phyloP scores from a whole-genome alignment of 1,140 invertebrate species.

The Cepaea nemoralis region DNA sequence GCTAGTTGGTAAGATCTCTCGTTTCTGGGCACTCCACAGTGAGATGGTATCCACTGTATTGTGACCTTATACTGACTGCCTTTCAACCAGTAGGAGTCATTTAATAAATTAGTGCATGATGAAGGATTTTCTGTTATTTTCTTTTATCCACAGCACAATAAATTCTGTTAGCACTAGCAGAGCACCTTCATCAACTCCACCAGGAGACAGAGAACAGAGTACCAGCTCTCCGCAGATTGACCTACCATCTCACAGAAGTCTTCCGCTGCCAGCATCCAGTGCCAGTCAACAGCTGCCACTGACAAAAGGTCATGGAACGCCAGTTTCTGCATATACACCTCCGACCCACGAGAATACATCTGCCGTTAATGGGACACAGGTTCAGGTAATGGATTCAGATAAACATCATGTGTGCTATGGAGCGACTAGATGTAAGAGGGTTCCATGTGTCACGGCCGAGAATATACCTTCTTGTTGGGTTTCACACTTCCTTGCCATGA shows the following conservation, averaged over 20 bases:
- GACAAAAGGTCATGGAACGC: background rate
- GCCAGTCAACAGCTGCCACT: slow-evolving; percentile 1
- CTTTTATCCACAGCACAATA: background rate
- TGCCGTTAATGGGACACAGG: background rate
- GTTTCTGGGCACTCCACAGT: too few species aligned
- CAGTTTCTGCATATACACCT: background rate
- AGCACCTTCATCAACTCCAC: slow-evolving; percentile 23
- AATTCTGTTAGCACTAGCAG: slow-evolving; percentile 7
- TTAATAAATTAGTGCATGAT: too few species aligned
- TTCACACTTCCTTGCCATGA: too few species aligned
- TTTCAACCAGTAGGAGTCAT: too few species aligned
- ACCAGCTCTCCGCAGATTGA: background rate
- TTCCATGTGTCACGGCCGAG: too few species aligned
- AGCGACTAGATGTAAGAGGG: too few species aligned
- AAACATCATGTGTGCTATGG: too few species aligned
- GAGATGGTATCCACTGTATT: too few species aligned
- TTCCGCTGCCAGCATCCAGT: slow-evolving; percentile 25
- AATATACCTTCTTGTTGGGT: too few species aligned
- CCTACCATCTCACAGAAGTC: slow-evolving; percentile 16
- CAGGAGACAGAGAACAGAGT: slow-evolving; percentile 15
- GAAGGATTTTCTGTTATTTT: too few species aligned
- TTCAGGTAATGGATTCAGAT: background rate
- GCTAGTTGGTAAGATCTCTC: too few species aligned
- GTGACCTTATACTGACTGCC: too few species aligned
- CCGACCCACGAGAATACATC: background rate